Evolutionary conservation across 2,888 invertebrate genomes (phyloP).

Genomic region (Agrotis segetum): DNA sequence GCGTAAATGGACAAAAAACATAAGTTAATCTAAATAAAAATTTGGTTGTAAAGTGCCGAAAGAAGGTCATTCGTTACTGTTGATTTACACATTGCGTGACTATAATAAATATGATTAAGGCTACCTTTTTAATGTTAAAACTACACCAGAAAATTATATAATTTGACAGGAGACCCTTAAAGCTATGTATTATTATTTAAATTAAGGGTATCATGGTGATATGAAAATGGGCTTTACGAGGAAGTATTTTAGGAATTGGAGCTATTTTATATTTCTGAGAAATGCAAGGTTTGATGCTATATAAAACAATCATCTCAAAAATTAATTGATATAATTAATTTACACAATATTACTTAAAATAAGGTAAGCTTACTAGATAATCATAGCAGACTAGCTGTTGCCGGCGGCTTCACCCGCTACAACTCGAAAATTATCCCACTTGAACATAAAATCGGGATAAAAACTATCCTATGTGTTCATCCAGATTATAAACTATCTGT

Average conservation of each 20-base stretch:
- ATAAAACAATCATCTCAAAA: background rate
- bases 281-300: background rate
- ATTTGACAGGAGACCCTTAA: conserved; percentile 46
- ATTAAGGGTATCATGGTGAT: conserved; percentile 43
- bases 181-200: conserved; percentile 50
- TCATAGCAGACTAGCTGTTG: too few relatives aligned
- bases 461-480: too few relatives aligned
- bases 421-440: too few relatives aligned
- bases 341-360: too few relatives aligned
- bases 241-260: conserved; percentile 23
- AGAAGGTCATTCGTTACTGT: conserved; percentile 50
- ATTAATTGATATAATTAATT: background rate
- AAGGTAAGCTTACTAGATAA: too few relatives aligned
- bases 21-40: conserved; percentile 34
- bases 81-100: conserved; percentile 60
- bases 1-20: conserved; percentile 34
- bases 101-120: conserved; percentile 60
- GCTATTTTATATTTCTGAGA: conserved; percentile 1
- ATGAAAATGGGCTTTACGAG: conserved; percentile 27
- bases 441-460: too few relatives aligned
- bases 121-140: conserved; percentile 49
- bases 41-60: conserved; percentile 25
- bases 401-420: too few relatives aligned
- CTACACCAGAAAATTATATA: conserved; percentile 57
- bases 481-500: too few relatives aligned